Conservation (phyloP, 2,113 vertebrate genomes). For the Gorsachius goisagi region DNA sequence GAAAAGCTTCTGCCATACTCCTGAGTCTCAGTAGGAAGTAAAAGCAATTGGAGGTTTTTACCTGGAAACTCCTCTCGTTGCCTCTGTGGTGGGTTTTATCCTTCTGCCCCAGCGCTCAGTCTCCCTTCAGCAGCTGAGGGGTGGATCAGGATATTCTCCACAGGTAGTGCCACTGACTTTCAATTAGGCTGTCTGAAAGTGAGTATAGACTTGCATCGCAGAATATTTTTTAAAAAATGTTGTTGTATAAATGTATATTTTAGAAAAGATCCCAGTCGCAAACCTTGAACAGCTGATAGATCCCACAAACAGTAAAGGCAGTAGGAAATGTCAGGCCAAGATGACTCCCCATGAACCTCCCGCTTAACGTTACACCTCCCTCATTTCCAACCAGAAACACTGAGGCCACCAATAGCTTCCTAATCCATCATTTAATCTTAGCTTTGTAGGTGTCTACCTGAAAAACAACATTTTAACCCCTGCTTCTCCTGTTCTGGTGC, state of each 20-base stretch:
- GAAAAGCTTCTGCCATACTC: not conserved
- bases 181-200: not conserved
- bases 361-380: not conserved
- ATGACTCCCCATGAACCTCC: not conserved
- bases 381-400: not conserved
- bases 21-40: not conserved
- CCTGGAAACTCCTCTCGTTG: not conserved
- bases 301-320: not conserved
- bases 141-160: not conserved
- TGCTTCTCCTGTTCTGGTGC: not conserved
- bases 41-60: not conserved
- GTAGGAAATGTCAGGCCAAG: not conserved
- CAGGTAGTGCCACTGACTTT: not conserved
- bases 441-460: not conserved
- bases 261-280: not conserved
- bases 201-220: not conserved
- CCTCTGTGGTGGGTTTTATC: not conserved
- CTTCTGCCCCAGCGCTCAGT: rapidly evolving
- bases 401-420: not conserved
- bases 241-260: not conserved
- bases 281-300: not conserved
- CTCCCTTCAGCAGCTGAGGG: not conserved
- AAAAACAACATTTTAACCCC: not conserved
- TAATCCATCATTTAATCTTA: not conserved
- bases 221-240: not conserved